These are phyloP conservation scores for Nipponacmea schrenckii DNA, from an alignment of 2,888 invertebrate species.

Conservation along the genomic window DNA sequence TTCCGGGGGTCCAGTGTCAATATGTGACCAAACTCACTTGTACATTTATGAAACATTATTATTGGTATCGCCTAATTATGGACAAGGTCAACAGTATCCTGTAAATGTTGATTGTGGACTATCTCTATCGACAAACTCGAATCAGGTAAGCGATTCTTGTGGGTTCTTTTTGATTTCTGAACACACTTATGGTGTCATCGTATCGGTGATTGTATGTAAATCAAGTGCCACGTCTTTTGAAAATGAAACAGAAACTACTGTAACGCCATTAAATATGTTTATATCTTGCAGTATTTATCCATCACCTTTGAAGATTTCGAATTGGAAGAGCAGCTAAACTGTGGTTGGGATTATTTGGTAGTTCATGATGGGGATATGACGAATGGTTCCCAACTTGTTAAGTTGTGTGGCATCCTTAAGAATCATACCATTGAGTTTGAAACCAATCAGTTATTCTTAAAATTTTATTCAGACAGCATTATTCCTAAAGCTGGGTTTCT, in stretches of 20 bases:
- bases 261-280: too few relatives aligned
- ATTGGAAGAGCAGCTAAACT: slow-evolving; percentile 22
- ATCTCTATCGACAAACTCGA: neutral
- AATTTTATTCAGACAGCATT: slow-evolving; percentile 36
- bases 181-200: too few relatives aligned
- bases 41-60: neutral
- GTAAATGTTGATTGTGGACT: neutral
- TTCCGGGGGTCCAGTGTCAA: neutral
- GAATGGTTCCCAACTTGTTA: slow-evolving; percentile 14
- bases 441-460: slow-evolving; percentile 27
- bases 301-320: neutral
- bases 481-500: slow-evolving; percentile 35
- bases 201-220: too few relatives aligned
- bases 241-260: too few relatives aligned
- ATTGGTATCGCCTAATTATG: slow-evolving; percentile 17
- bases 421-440: slow-evolving; percentile 32
- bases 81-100: slow-evolving; percentile 16
- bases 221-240: too few relatives aligned
- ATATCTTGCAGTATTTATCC: too few relatives aligned
- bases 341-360: slow-evolving; percentile 25
- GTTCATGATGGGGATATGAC: slow-evolving; percentile 14
- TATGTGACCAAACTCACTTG: neutral
- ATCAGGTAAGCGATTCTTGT: too few relatives aligned
- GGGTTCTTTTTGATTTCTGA: too few relatives aligned
- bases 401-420: slow-evolving; percentile 23